Evolutionary conservation across 2,888 invertebrate genomes (phyloP), one percentile per base, ranked within the genome.

Genomic region (Perithous albicinctus): DNA sequence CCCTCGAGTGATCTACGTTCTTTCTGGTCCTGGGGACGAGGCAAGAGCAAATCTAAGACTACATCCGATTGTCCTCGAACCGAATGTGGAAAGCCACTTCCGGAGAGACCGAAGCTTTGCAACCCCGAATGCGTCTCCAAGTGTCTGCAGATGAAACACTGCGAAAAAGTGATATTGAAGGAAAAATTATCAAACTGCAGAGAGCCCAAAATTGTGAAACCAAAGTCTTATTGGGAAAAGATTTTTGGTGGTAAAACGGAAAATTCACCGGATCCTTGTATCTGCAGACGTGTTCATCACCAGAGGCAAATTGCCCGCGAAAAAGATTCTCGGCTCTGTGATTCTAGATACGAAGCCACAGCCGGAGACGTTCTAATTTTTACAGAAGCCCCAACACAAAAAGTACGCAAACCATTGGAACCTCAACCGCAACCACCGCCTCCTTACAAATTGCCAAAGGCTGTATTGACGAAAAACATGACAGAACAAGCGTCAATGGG

Each of bases 311-410:
- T 54, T 64, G 86, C 7, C 66, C 85, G 80, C 7, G 56, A 75
- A 3, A 15, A 70, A 5, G 85, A 86, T 83, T 77, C 85, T 1
- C 85, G 86, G 18, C 59, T 89, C 1, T 4, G 23, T 0, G 89
- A 89, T 77, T 67, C 85, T 0, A 73, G 87, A 3, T 88, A 87
- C 76, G n/a, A 73, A 6, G 7, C 12, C 0, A 89, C 87, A 0
- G 2, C 51, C 2, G 85, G 87, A 3, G 85, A 86, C 35, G 84
- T 85, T 12, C 59, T 85, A 5, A 1, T 88, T 1, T 87, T 79
- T 48, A 85, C 80, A 15, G 80, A 84, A 69, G 5, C 23, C 2
- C 63, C 74, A 0, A 64, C 10, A 66, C 48, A 64, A 1, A 43
- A 51, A 35, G 0, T 35, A 7, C 23, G 46, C 26, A 23, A 66